A percentile compares a stretch with the other conserved stretches of the same genome.
Conservation (phyloP, 2,888 invertebrate genomes). For the Papilio elwesi region DNA sequence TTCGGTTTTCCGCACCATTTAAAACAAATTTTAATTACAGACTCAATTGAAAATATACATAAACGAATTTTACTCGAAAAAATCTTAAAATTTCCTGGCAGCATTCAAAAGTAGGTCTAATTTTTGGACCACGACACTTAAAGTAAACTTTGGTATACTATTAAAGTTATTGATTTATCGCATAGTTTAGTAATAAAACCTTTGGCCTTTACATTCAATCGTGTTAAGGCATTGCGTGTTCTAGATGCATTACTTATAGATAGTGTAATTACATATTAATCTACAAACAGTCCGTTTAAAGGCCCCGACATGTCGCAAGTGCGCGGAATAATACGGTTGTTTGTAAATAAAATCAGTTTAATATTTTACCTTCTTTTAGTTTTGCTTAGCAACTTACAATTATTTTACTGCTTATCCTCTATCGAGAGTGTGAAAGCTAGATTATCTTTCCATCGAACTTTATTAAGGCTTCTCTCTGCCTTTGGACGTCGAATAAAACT, state of each 20-base stretch:
- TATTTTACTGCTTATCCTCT: too few species aligned
- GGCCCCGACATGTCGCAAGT: conserved; percentile 5
- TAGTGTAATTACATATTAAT: conserved; percentile 31
- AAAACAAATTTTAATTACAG: neutral
- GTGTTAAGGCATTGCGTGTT: conserved; percentile 25
- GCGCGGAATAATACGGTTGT: neutral
- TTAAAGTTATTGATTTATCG: neutral
- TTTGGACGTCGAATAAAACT: too few species aligned
- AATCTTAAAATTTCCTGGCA: too few species aligned
- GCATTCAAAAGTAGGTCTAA: too few species aligned
- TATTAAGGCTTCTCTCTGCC: too few species aligned
- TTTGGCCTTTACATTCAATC: neutral
- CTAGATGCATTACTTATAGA: conserved; percentile 24
- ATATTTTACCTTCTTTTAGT: too few species aligned
- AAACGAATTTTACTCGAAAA: neutral
- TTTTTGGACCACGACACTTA: too few species aligned
- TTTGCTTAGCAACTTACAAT: too few species aligned
- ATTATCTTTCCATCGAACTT: too few species aligned
- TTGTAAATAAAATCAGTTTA: too few species aligned
- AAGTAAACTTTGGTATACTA: neutral
- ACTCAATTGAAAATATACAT: neutral
- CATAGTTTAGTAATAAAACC: neutral
- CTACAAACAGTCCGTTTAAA: conserved; percentile 11
- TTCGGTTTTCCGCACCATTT: neutral
- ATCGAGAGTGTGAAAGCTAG: too few species aligned